A percentile compares a stretch with the other conserved stretches of the same genome.
Evolutionary conservation across 2,888 invertebrate species (phyloP).

Genomic region (Pachydiplax longipennis): DNA sequence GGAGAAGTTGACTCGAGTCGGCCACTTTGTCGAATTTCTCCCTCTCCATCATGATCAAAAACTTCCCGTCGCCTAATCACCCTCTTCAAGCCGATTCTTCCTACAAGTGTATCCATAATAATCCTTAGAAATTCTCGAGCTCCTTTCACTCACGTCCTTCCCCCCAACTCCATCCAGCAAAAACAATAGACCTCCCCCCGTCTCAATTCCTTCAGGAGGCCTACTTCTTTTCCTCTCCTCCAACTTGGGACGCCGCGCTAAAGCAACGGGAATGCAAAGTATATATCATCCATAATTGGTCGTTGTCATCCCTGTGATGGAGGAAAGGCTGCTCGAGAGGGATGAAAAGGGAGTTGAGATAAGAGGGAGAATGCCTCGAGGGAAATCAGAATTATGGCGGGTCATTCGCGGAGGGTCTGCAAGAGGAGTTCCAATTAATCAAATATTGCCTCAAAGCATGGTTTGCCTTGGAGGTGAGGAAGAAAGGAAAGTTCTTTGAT

Average conservation of each 20-base stretch:
- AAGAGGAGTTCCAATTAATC: background rate
- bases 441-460: background rate
- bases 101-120: background rate
- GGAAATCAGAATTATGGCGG: background rate
- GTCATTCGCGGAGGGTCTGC: background rate
- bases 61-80: too few species aligned
- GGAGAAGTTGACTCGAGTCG: too few species aligned
- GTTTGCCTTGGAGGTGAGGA: background rate
- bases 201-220: background rate
- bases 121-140: background rate
- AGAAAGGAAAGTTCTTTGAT: background rate
- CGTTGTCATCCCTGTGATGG: background rate
- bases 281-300: background rate
- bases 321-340: background rate
- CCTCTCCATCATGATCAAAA: too few species aligned
- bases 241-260: background rate
- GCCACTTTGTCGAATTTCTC: too few species aligned
- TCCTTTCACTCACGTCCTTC: background rate
- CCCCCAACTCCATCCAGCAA: background rate
- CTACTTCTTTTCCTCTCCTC: background rate
- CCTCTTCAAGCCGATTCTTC: too few species aligned
- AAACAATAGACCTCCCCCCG: background rate
- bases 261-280: background rate
- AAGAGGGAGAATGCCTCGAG: background rate
- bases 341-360: background rate